A percentile compares a stretch with the other conserved stretches of the same genome.
Conservation (phyloP, 1,140 invertebrate species). For the Gyrodactylus salaris region DNA sequence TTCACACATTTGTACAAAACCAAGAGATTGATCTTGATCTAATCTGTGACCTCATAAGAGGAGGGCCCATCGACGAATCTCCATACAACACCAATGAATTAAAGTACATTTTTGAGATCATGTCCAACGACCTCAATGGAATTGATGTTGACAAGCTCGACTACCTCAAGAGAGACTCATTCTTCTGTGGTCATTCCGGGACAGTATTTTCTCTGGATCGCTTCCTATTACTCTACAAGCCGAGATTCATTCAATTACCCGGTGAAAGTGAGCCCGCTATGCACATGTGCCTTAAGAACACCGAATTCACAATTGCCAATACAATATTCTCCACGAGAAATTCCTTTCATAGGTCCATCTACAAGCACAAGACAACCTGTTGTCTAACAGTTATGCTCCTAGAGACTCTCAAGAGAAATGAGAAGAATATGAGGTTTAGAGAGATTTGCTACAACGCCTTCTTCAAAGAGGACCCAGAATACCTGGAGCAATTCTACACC, state of each 20-base stretch:
- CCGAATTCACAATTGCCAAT: background rate
- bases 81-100: background rate
- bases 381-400: background rate
- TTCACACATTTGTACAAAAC: background rate
- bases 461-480: background rate
- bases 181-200: background rate
- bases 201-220: background rate
- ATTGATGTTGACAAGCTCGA: slow-evolving; percentile 7
- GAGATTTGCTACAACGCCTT: background rate
- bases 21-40: background rate
- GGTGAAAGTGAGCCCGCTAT: background rate
- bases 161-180: slow-evolving; percentile 1
- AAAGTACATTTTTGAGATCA: slow-evolving; percentile 2
- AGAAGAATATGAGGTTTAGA: background rate
- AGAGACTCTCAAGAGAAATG: background rate
- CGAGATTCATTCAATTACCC: background rate
- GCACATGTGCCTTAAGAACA: background rate
- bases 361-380: background rate
- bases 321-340: background rate
- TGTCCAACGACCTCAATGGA: background rate
- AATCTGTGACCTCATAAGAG: background rate
- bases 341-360: background rate
- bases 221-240: background rate
- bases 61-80: background rate
- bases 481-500: background rate